Evolutionary conservation across 2,113 vertebrate species (phyloP), one percentile per base, ranked within the genome.

Genomic region (Pollachius pollachius): DNA sequence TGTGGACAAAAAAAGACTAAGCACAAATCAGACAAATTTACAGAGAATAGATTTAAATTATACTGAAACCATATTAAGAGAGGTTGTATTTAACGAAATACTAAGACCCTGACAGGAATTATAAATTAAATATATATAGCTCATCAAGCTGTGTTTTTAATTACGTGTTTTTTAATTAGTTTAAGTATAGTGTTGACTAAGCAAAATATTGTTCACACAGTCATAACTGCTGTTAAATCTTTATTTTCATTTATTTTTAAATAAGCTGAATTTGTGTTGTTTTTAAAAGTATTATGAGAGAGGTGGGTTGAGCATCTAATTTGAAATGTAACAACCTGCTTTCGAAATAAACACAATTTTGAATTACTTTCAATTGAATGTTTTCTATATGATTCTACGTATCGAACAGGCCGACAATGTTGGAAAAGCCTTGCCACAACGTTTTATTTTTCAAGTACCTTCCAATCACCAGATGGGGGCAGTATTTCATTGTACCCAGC

Each of bases 181-280:
- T 80, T 56, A 79, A 77, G 68, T 62, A 68, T 81, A 52, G 25
- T 75, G 52, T 84, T 79, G 65, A 52, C 67, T 77, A 79, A 71
- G 73, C 65, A 63, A 85, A 74, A 71, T 83, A 69, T 52, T 60
- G 18, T 83, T 75, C 68, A 78, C 71, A 65, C 77, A 70, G 86
- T 87, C 84, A 87, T 84, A 86, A 86, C 85, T 90, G 87, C 84
- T 89, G 86, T 83, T 79, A 7, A 80, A 87, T 87, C 65, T 52
- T 74, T 65, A 83, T 86, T 84, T 54, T 67, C 17, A 52, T 66
- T 27, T 71, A 76, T 84, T 68, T 75, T 70, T 87, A 79, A 65
- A 84, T 79, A 70, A 85, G 77, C 19, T 37, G 67, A 77, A 79
- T 78, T 23, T 67, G 67, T 52, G 74, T 58, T 57, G 84, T 84